Evolutionary conservation across 2,113 vertebrate species (phyloP), one percentile per base, ranked within the genome.

Genomic region (Myrmecobius fasciatus): DNA sequence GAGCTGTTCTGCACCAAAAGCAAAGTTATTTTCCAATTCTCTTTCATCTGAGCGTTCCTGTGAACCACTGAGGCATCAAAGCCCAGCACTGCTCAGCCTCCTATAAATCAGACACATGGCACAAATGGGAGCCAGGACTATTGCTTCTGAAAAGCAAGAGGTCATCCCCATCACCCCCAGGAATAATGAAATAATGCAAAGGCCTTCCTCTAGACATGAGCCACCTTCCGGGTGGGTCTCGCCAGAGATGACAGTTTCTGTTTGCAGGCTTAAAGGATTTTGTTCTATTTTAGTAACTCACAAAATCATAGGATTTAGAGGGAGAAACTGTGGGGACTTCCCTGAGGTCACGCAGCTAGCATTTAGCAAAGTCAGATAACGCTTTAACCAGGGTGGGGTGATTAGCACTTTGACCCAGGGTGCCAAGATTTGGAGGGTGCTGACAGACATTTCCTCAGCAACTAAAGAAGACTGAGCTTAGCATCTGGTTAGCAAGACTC

Each of bases 11-110:
- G 14, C 93, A 43, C 91, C 47, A 83, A 88, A 89, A 92, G 25
- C 93, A 25, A 49, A 47, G 56, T 89, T 83, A 89, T 92, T 94
- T 96, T 94, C 28, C 83, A 93, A 51, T n/a, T 95, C 20, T 75
- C 60, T 43, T 95, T 54, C 92, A 96, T 95, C 53, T 75, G 75
- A 89, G 67, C 1, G 28, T 56, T 83, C 43, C 67, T 83, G 43
- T 83, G n/a, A 43, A 22, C 20, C n/a, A 83, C n/a, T 2, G 67
- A 83, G 67, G 36, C 67, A 83, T 83, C 67, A 43, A 83, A 83
- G 67, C 67, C 67, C 67, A 83, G 67, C 36, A 83, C n/a, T 83
- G 7, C 67, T 83, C 67, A 43, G 67, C 20, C 17, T 83, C 43
- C 36, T 75, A n/a, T 75, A 36, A 75, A 75, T 75, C 67, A 83